Percentiles rank a stretch among this genome's conserved stretches.
Evolutionary conservation across 2,113 vertebrate genomes (phyloP).

Genomic region (Amphiprion percula): DNA sequence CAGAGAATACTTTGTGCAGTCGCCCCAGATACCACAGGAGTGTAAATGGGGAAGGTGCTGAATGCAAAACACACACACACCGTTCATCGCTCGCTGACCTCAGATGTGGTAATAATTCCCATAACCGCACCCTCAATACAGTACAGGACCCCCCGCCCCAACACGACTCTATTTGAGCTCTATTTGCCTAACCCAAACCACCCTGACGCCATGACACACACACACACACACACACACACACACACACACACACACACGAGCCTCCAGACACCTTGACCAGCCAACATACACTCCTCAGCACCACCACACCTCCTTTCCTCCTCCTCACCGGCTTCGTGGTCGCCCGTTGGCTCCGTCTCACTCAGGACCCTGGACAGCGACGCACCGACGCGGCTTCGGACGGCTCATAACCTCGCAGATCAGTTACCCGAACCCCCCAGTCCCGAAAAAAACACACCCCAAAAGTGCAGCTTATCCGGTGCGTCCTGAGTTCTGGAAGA

Average conservation of each 20-base stretch:
- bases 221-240: background rate
- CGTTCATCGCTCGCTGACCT: conserved; percentile 17
- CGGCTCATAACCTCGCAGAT: conserved; percentile 78
- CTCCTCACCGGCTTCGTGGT: conserved; percentile 79
- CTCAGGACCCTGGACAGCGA: conserved; percentile 86
- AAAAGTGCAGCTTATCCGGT: background rate
- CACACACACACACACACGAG: background rate
- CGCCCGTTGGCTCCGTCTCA: conserved; percentile 78
- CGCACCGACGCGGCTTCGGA: conserved; percentile 86
- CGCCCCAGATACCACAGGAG: conserved; percentile 42
- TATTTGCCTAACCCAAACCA: conserved; percentile 1
- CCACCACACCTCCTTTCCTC: conserved; percentile 3
- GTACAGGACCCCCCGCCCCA: conserved; percentile 23
- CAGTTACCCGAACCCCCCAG: conserved; percentile 42
- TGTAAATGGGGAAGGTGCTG: background rate
- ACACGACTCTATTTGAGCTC: conserved; percentile 22
- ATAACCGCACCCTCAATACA: conserved; percentile 76
- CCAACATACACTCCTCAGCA: conserved; percentile 9
- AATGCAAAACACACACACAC: conserved; percentile 2
- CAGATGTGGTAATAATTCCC: conserved; percentile 42
- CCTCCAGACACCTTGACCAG: conserved; percentile 35
- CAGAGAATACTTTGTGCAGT: conserved; percentile 20
- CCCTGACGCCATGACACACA: background rate
- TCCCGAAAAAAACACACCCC: background rate
- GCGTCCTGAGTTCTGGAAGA: background rate